Base-by-base conservation (phyloP, 92 coral and sea anemone genomes). In the Zoanthus gigantus region DNA sequence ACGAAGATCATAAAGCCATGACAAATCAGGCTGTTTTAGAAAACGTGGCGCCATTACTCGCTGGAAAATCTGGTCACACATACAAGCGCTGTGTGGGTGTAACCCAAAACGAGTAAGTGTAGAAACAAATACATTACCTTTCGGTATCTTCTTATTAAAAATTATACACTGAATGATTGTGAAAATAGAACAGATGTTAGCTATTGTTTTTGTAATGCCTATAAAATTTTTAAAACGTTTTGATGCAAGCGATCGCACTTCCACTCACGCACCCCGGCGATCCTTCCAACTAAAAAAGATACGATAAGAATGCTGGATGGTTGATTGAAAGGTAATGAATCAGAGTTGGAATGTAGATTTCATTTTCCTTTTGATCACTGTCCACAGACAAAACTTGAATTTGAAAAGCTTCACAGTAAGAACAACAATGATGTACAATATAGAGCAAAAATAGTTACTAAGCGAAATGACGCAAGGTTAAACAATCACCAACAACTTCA, bases 291-390 rank as follows among this genome's bases (percentile, higher is more conserved):
- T 50, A 50, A 50, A 50, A 50, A 50, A 50, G 54, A 50, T 50
- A 13, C 74, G 74, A 69, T 69, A 8, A 69, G 45, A 69, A 69
- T 69, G 74, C 45, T 69, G 30, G 74, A 69, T 69, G 74, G 74
- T 69, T 69, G 74, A 29, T 30, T 69, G 15, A 69, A 86, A 53
- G 23, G 30, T 31, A 82, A 74, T 73, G 83, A 73, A 50, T 23
- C 54, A 1, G 90, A 91, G 3, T 68, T 88, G 31, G 83, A 91
- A 88, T 88, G 96, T 66, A 78, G 94, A 53, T 93, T 82, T 79
- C 84, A 79, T 57, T 79, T 79, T 79, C 84, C 66, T 17, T 79
- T 48, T 66, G 86, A 63, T 37, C 86, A 65, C 56, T 82, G 74
- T 34, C 0, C 31, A 7, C 47, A 83, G 54, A 63, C 60, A 9